Evolutionary conservation across 2,113 vertebrate species (phyloP), one percentile per base, ranked within the genome.

Genomic region (Catharus minimus): DNA sequence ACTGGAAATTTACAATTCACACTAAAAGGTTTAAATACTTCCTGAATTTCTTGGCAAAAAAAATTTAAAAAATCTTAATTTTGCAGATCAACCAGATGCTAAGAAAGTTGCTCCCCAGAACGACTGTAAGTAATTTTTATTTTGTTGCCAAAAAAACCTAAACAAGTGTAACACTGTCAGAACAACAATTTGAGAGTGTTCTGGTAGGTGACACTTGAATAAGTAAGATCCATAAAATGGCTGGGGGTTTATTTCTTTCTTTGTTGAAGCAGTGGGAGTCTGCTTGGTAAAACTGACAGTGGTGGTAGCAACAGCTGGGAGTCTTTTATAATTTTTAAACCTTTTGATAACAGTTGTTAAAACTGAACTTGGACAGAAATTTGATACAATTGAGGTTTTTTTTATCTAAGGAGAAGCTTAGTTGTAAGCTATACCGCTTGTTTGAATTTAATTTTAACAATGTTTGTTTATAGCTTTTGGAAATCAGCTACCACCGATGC

Each of bases 31-130:
- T 80, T 92, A 87, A 93, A 84, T 69, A 4, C 20, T 68, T 90
- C 13, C 16, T 94, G 49, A 84, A 72, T 92, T 95, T 81, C 62
- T 65, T 85, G 71, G 87, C 86, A 68, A 94, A 97, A 93, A 96
- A 96, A 93, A 87, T 66, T 96, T 82, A 7, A 95, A 97, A 95
- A 88, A 84, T 92, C 87, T 98, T 97, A 97, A 97, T 98, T 98
- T 98, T 97, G 46, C 97, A 99, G 99, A 99, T 98, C 99, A 99
- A 96, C 99, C 99, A 95, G 99, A 99, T 97, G 98, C 99, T 80
- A 99, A 99, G 98, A 99, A 99, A 97, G 98, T 99, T 94, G 99
- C 99, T 75, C 98, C 99, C 93, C 98, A 98, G 80, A 99, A 98
- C 95, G 99, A 99, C 92, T 98, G 99, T 99, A 97, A 99, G 98